Evolutionary conservation across 2,888 invertebrate genomes (phyloP).

Genomic region (Tetramorium bicarinatum): DNA sequence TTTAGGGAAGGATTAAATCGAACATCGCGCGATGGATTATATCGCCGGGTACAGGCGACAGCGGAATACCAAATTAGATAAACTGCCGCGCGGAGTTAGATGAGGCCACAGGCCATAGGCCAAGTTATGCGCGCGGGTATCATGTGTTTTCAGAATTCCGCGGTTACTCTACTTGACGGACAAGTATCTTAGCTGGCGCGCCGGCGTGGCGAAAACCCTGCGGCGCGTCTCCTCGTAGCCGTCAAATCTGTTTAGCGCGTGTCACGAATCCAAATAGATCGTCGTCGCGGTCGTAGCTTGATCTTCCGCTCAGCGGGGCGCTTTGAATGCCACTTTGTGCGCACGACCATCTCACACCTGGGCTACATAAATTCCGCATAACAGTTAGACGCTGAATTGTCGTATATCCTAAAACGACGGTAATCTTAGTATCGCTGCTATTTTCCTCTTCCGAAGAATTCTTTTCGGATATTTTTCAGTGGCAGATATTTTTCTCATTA

Average conservation of each 20-base stretch:
- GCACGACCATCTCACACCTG: constrained; percentile 39
- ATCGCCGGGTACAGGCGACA: constrained; percentile 42
- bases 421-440: background rate
- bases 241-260: constrained; percentile 77
- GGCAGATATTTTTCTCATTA: background rate
- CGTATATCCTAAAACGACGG: background rate
- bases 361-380: constrained; percentile 8
- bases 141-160: constrained; percentile 74
- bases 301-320: constrained; percentile 51
- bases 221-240: constrained; percentile 64
- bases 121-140: constrained; percentile 73
- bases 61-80: constrained; percentile 75
- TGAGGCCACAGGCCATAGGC: constrained; percentile 43
- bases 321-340: constrained; percentile 57
- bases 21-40: constrained; percentile 59
- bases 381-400: background rate
- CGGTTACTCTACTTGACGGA: constrained; percentile 51
- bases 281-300: constrained; percentile 37
- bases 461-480: background rate
- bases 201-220: constrained; percentile 53
- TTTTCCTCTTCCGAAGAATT: background rate
- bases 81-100: constrained; percentile 53
- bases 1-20: constrained; percentile 58
- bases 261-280: constrained; percentile 72
- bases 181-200: constrained; percentile 46